These are phyloP conservation scores for Threskiornis aethiopicus DNA, from an alignment of 2,797 vertebrate species.

Conservation along the genomic window DNA sequence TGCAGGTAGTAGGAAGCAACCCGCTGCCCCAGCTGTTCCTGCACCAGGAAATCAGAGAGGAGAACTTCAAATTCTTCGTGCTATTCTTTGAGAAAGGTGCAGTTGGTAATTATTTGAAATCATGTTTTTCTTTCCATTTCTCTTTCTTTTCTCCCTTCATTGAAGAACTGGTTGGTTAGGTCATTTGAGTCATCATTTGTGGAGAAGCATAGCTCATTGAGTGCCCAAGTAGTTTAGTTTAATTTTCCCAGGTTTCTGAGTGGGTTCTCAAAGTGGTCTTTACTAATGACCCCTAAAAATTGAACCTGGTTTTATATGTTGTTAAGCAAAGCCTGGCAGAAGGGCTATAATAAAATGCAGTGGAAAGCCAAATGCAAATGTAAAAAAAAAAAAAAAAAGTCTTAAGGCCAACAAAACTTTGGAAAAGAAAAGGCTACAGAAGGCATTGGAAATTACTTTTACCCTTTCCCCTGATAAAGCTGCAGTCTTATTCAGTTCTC, in stretches of 20 bases:
- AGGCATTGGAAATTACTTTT: not conserved
- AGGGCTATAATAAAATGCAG: not conserved
- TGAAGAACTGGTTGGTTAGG: constrained; percentile 7
- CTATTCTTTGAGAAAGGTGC: not conserved
- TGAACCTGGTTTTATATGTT: not conserved
- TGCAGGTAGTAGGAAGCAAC: not conserved
- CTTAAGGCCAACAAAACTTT: not conserved
- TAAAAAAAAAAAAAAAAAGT: not conserved
- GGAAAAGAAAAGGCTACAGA: not conserved
- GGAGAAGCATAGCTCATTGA: constrained; percentile 22
- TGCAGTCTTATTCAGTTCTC: not conserved
- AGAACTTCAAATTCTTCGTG: not conserved
- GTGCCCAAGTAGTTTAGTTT: constrained; percentile 15
- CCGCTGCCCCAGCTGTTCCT: not conserved
- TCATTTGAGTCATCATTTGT: not conserved
- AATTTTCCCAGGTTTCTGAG: constrained; percentile 24
- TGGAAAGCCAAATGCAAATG: not conserved
- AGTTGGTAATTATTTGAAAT: not conserved
- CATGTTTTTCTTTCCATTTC: not conserved
- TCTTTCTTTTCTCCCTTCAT: not conserved
- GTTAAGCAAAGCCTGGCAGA: not conserved
- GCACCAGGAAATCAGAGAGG: not conserved
- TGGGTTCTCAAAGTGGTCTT: constrained; percentile 13
- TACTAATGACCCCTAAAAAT: constrained; percentile 14
- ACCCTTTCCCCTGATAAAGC: not conserved